Conservation (phyloP, 2,888 invertebrate genomes). For the Habrosyne pyritoides region DNA sequence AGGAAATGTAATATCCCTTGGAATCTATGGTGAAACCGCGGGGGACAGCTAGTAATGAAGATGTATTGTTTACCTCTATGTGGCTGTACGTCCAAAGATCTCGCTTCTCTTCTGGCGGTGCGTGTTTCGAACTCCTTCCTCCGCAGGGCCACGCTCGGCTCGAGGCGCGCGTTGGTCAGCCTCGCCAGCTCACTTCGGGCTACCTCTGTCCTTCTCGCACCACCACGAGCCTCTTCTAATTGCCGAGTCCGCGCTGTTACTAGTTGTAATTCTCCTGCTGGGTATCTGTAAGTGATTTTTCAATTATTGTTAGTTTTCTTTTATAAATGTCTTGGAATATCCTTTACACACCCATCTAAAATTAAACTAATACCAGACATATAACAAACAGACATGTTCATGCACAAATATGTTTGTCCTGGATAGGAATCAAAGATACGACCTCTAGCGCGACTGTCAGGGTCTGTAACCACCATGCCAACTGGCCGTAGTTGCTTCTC, state of each 20-base stretch:
- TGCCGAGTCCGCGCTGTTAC: conserved; percentile 89
- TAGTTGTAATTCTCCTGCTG: conserved; percentile 83
- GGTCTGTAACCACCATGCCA: too few relatives aligned
- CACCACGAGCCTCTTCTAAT: conserved; percentile 87
- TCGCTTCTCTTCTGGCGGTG: conserved; percentile 66
- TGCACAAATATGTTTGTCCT: too few relatives aligned
- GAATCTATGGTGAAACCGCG: too few relatives aligned
- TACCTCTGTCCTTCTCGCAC: conserved; percentile 86
- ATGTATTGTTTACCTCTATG: conserved; percentile 60
- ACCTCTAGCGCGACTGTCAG: too few relatives aligned
- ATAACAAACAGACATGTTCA: too few relatives aligned
- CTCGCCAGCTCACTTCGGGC: conserved; percentile 87
- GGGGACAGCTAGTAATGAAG: too few relatives aligned
- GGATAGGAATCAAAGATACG: too few relatives aligned
- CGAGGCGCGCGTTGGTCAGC: conserved; percentile 86
- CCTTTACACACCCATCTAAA: too few relatives aligned
- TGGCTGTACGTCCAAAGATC: conserved; percentile 76
- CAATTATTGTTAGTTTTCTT: not conserved
- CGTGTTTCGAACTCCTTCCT: conserved; percentile 89
- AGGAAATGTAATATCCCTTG: too few relatives aligned
- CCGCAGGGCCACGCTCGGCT: conserved; percentile 89
- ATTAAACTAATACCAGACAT: too few relatives aligned
- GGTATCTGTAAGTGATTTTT: conserved; percentile 58
- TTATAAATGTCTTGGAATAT: too few relatives aligned
- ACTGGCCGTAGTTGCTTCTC: too few relatives aligned